Evolutionary conservation across 2,797 vertebrate species (phyloP).

Genomic region (Megalops cyprinoides): DNA sequence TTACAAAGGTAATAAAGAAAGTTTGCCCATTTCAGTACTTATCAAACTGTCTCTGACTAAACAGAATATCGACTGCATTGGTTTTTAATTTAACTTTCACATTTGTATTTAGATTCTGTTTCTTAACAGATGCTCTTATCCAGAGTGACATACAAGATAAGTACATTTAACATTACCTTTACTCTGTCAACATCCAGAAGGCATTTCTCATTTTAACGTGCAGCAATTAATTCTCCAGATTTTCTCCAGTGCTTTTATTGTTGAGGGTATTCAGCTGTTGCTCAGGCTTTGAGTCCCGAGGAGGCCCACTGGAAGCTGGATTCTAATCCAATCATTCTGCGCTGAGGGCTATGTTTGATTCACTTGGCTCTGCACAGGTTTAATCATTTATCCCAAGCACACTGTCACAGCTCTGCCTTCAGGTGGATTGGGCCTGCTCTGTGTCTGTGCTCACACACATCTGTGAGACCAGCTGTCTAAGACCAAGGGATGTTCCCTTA

Average conservation of each 20-base stretch:
- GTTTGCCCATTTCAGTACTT: background rate
- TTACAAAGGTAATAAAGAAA: background rate
- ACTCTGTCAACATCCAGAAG: no score
- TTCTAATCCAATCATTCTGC: background rate
- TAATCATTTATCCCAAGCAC: background rate
- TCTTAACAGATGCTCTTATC: no score
- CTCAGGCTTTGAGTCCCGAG: background rate
- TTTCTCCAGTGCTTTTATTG: no score
- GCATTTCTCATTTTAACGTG: background rate
- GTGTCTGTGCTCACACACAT: background rate
- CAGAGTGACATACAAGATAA: no score
- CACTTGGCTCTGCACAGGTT: background rate
- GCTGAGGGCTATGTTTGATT: constrained; percentile 8
- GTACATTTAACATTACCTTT: no score
- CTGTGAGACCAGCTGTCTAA: background rate
- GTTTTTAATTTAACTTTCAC: background rate
- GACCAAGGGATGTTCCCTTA: background rate
- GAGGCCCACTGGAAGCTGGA: background rate
- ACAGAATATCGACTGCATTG: background rate
- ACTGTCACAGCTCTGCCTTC: background rate
- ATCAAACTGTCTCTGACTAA: background rate
- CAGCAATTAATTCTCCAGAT: background rate
- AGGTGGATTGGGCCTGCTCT: background rate
- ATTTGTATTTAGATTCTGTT: background rate
- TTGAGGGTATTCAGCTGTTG: background rate